Base-by-base conservation (phyloP, 2,113 vertebrate species). In the Ancistrus triradiatus region DNA sequence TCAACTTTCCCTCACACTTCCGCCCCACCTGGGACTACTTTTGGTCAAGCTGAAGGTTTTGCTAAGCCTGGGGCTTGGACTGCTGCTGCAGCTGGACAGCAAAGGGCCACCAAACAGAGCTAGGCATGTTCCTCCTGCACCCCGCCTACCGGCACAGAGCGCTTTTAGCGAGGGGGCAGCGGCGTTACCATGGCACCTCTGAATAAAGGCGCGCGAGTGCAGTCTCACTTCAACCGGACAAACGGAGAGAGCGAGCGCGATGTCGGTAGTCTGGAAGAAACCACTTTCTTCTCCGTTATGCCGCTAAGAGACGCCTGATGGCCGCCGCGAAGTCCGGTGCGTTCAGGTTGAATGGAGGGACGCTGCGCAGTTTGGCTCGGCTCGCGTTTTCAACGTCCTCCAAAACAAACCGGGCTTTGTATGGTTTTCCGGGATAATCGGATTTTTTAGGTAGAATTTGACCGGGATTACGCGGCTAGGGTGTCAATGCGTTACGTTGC, bases 391-490 rank as follows among this genome's bases (percentile, higher is more conserved):
- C 27, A 7, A 4, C 7, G 7, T 31, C 27, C 27, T 31, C 27
- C 70, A 58, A n/a, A 73, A 72, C 75, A 55, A 79, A 74, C 70
- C 72, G 74, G 72, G 70, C 77, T 58, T 60, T 51, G 63, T 35
- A 59, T 51, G 55, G 37, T 33, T 27, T 60, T 66, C 63, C 37
- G 51, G 63, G 59, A 59, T 85, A 78, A 86, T 69, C 78, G 78
- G 78, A 76, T 81, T 76, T 51, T 38, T 3, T 19, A 3, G 53
- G 21, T 67, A 76, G 44, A 69, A 76, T 81, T 84, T 66, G 81
- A 82, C 75, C 62, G 33, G 81, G 81, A 85, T 86, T 82, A 85
- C 44, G 67, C 72, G 76, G 64, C 72, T 58, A 57, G 61, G 69
- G 69, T 53, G 72, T 56, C 47, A 61, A 72, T 28, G 51, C 28